phyloP scores from a whole-genome alignment of 2,888 invertebrate genomes.

The Proisotoma minuta region DNA sequence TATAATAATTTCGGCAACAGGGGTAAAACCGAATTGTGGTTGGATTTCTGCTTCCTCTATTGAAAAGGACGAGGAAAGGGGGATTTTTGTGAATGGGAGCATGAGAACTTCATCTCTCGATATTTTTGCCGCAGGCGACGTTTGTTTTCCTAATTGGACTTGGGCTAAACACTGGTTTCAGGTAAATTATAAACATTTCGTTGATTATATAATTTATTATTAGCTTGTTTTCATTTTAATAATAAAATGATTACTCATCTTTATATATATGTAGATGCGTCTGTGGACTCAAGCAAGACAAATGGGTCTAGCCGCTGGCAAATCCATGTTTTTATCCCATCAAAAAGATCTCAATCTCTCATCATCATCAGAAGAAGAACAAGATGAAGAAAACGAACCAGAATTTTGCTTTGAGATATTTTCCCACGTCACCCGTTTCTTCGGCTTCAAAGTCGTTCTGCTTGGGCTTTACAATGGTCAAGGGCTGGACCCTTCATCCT shows the following conservation, averaged over 20 bases:
- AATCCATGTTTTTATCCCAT: constrained; percentile 68
- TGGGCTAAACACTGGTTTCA: constrained; percentile 74
- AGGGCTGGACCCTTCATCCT: constrained; percentile 65
- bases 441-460: constrained; percentile 86
- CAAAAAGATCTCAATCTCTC: constrained; percentile 58
- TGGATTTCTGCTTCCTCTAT: constrained; percentile 16
- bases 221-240: too few species aligned
- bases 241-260: too few species aligned
- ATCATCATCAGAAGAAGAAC: constrained; percentile 48
- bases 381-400: constrained; percentile 45
- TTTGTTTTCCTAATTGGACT: constrained; percentile 76
- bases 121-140: constrained; percentile 94
- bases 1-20: constrained; percentile 91
- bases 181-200: constrained; percentile 24
- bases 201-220: background rate
- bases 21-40: constrained; percentile 65
- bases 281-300: constrained; percentile 97
- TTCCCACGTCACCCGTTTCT: constrained; percentile 91
- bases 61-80: constrained; percentile 61
- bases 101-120: constrained; percentile 73
- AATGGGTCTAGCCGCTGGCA: constrained; percentile 92
- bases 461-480: constrained; percentile 92
- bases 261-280: constrained; percentile 64
- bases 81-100: constrained; percentile 74
- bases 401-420: constrained; percentile 98